These are phyloP conservation scores for Muscina levida DNA, from an alignment of 2,888 invertebrate genomes.

Conservation along the genomic window DNA sequence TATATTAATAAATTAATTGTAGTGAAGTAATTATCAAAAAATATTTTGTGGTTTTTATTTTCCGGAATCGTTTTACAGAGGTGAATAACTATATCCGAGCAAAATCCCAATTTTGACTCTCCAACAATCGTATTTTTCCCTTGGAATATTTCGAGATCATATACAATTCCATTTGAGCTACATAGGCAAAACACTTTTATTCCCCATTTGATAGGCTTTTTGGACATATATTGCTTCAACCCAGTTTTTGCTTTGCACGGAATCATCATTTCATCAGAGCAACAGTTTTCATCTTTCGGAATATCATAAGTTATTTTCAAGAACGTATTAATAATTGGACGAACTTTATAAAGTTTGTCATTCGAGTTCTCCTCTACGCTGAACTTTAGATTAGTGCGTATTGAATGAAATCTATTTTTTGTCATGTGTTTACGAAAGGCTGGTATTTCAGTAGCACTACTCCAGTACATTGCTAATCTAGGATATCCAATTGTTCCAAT, in stretches of 20 bases:
- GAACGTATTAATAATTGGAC: conserved; percentile 37
- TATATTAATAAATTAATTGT: conserved; percentile 28
- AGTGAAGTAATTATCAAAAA: conserved; percentile 16
- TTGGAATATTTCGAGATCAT: not conserved
- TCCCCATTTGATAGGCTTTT: conserved; percentile 21
- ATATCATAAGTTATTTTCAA: conserved; percentile 42
- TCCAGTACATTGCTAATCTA: conserved; percentile 42
- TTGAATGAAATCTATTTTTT: conserved; percentile 46
- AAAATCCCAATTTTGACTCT: not conserved
- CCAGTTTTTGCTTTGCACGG: conserved; percentile 23
- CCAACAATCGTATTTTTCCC: conserved; percentile 2
- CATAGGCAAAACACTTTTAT: too few species aligned
- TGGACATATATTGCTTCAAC: conserved; percentile 8
- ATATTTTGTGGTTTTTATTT: conserved; percentile 15
- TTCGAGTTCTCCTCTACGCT: too few species aligned
- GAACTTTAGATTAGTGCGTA: too few species aligned
- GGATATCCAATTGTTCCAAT: conserved; percentile 33
- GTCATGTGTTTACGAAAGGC: conserved; percentile 41
- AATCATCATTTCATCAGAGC: conserved; percentile 38
- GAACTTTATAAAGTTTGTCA: conserved; percentile 38
- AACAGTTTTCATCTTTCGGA: conserved; percentile 33
- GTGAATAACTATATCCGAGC: conserved; percentile 11
- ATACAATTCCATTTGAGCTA: conserved; percentile 34
- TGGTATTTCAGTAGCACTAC: conserved; percentile 41
- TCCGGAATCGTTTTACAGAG: conserved; percentile 19